Base-by-base conservation (phyloP, 1,140 invertebrate species). In the Heliconius hewitsoni region DNA sequence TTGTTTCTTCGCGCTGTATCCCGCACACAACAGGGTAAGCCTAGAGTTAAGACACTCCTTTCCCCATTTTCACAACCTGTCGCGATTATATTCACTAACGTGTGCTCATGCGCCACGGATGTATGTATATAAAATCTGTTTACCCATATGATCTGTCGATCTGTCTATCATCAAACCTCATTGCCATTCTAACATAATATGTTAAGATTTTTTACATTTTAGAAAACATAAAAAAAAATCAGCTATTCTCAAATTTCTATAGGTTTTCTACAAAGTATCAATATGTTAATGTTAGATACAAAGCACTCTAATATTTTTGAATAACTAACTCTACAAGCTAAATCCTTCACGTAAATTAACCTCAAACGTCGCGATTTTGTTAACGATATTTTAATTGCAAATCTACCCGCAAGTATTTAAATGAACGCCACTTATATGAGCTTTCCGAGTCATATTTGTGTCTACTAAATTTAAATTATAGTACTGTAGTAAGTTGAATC, bases 361-460 rank as follows among this genome's bases (percentile, higher is more conserved):
- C 71, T 37, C 71, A 71, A 71, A 71, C 71, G 34, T 71, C 71
- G 71, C n/a, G 71, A 71, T 34, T 71, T 71, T 39, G 34, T 71
- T 71, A 71, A 71, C 71, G 16, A 8, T 37, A 39, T 71, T 71
- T 71, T 71, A 71, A 71, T 71, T 71, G 71, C 34, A 71, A 71
- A 71, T 71, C 71, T 39, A 71, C 71, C 71, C 71, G 30, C 71
- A 19, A n/a, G 71, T 71, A 71, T 71, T 71, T 71, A 71, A 71
- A 71, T 71, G 71, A 71, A 71, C 71, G 57, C 34, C 27, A n/a
- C 71, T 71, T 71, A 18, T 71, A 71, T 71, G 71, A 71, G 37
- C 30, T 71, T 71, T 34, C 30, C 23, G 37, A 66, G 11, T 66
- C 23, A 37, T 71, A 37, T 71, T 71, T 34, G 30, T 71, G 30